Percentiles rank a stretch among this genome's conserved stretches.
phyloP scores from a whole-genome alignment of 2,797 vertebrate genomes.

The Lepus townsendii region DNA sequence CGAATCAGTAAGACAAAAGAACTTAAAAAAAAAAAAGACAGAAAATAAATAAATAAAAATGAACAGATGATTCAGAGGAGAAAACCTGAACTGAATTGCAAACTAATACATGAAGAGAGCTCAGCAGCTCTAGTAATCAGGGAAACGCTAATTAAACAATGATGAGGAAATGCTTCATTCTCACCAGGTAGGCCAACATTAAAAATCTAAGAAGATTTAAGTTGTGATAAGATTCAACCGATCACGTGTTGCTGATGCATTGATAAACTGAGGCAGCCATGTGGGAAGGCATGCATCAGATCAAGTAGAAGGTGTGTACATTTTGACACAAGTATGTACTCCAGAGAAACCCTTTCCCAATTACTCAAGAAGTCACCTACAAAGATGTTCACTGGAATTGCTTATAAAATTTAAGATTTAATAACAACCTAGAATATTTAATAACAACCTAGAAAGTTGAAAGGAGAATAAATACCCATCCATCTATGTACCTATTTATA shows the following conservation, averaged over 20 bases:
- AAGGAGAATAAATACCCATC: not conserved
- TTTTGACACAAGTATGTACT: not conserved
- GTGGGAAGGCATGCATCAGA: not conserved
- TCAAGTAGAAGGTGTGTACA: not conserved
- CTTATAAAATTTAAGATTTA: not conserved
- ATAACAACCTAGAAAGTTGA: not conserved
- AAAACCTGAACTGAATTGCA: not conserved
- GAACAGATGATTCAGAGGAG: conserved; percentile 20
- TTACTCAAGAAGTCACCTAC: not conserved
- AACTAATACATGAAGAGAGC: conserved; percentile 31
- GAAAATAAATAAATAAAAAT: not conserved
- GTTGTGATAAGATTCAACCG: not conserved
- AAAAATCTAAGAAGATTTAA: not conserved
- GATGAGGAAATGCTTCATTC: not conserved
- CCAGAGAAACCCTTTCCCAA: not conserved
- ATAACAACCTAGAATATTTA: not conserved
- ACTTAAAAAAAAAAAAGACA: not conserved
- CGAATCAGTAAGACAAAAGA: conserved; percentile 10
- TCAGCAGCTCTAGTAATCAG: not conserved
- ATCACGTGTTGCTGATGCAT: not conserved
- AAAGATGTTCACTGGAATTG: not conserved
- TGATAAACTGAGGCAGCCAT: not conserved
- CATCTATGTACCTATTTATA: not conserved
- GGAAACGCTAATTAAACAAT: conserved; percentile 38
- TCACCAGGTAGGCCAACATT: not conserved